Percentiles rank a stretch among this genome's conserved stretches.
phyloP scores from a whole-genome alignment of 2,797 vertebrate species.

The Coilia nasus region DNA sequence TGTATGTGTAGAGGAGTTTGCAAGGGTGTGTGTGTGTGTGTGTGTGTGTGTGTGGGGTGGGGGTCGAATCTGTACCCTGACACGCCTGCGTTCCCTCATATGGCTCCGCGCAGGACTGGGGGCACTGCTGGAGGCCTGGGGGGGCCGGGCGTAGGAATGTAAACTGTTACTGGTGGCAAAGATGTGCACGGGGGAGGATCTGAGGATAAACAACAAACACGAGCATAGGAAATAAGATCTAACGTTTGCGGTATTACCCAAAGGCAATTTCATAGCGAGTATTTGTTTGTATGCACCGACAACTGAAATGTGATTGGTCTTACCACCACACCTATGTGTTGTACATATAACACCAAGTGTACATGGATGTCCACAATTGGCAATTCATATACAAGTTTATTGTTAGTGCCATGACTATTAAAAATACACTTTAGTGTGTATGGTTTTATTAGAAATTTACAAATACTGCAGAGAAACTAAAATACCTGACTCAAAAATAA shows the following conservation, averaged over 20 bases:
- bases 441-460: too few relatives aligned
- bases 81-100: constrained; percentile 85
- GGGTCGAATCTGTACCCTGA: constrained; percentile 68
- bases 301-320: not conserved
- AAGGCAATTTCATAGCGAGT: not conserved
- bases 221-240: not conserved
- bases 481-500: too few relatives aligned
- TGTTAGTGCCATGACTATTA: too few relatives aligned
- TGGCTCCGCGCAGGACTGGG: constrained; percentile 84
- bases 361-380: not conserved
- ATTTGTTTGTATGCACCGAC: not conserved
- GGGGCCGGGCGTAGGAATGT: constrained; percentile 99
- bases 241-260: not conserved
- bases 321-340: not conserved
- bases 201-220: constrained; percentile 54
- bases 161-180: constrained; percentile 99
- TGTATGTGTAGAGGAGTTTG: not conserved
- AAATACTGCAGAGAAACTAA: too few relatives aligned
- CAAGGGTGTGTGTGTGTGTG: not conserved
- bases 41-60: not conserved
- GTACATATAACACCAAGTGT: not conserved
- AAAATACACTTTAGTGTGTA: too few relatives aligned
- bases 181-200: constrained; percentile 98
- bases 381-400: not conserved
- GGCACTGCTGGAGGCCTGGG: constrained; percentile 86